Evolutionary conservation across 2,797 vertebrate genomes (phyloP).

Genomic region (Lates japonicus): DNA sequence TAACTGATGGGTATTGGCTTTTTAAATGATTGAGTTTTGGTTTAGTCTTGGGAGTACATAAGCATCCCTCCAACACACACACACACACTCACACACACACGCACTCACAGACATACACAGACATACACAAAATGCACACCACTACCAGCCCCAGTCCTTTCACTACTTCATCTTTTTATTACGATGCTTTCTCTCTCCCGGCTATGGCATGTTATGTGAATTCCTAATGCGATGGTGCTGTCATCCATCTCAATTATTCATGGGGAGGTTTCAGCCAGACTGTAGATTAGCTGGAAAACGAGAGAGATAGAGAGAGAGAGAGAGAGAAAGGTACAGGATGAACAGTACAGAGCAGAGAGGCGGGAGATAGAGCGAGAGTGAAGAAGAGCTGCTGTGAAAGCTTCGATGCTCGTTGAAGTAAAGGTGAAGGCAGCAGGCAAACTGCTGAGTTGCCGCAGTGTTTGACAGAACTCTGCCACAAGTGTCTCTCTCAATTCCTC

Average conservation of each 20-base stretch:
- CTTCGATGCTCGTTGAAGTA: slow-evolving; percentile 26
- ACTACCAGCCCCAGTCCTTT: slow-evolving; percentile 11
- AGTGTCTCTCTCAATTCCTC: slow-evolving; percentile 27
- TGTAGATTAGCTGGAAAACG: slow-evolving; percentile 66
- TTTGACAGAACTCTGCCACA: slow-evolving; percentile 46
- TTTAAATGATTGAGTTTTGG: slow-evolving; percentile 55
- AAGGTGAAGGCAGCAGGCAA: slow-evolving; percentile 57
- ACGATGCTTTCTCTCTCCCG: slow-evolving; percentile 45
- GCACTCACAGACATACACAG: background rate
- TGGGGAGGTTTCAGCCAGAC: slow-evolving; percentile 67
- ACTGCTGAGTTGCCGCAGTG: slow-evolving; percentile 69
- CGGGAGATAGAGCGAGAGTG: slow-evolving; percentile 1
- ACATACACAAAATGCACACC: slow-evolving; percentile 3
- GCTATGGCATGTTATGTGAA: slow-evolving; percentile 69
- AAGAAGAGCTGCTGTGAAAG: slow-evolving; percentile 43
- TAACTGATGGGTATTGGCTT: slow-evolving; percentile 49
- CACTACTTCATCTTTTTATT: slow-evolving; percentile 64
- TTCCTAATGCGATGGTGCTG: slow-evolving; percentile 69
- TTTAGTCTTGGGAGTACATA: slow-evolving; percentile 21
- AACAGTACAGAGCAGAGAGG: slow-evolving; percentile 9
- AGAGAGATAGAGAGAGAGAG: background rate
- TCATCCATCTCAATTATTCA: slow-evolving; percentile 83
- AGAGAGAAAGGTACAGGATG: slow-evolving; percentile 14
- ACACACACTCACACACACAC: background rate
- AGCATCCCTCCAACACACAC: too few relatives aligned